These are phyloP conservation scores for Conger conger DNA, from an alignment of 2,113 vertebrate genomes.

Conservation along the genomic window DNA sequence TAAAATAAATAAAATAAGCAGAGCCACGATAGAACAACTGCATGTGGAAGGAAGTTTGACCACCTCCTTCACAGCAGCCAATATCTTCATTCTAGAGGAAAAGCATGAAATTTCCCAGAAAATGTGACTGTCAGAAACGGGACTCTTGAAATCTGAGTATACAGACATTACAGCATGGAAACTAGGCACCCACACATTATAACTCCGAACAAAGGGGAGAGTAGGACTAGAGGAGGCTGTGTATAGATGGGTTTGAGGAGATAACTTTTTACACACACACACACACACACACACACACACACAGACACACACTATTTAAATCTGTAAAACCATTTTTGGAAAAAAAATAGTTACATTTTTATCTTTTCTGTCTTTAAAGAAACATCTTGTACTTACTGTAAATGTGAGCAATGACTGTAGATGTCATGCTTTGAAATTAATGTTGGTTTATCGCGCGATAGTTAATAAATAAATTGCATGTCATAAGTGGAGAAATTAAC, in stretches of 20 bases:
- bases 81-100: constrained; percentile 99
- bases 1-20: constrained; percentile 71
- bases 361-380: too few species aligned
- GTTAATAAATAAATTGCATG: constrained; percentile 13
- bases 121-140: constrained; percentile 99
- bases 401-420: neutral
- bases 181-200: constrained; percentile 99
- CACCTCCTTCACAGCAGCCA: constrained; percentile 99
- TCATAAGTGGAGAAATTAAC: constrained; percentile 3
- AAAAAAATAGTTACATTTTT: too few species aligned
- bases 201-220: constrained; percentile 79
- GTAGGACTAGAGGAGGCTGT: constrained; percentile 48
- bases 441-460: constrained; percentile 5
- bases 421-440: neutral
- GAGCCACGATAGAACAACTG: constrained; percentile 99
- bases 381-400: neutral
- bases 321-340: too few species aligned
- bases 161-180: constrained; percentile 99
- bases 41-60: constrained; percentile 98
- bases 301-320: too few species aligned
- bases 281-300: too few species aligned
- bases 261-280: too few species aligned
- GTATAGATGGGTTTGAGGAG: neutral
- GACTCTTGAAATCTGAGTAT: constrained; percentile 97
- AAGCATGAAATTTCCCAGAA: constrained; percentile 99